phyloP scores from a whole-genome alignment of 2,888 invertebrate species.

The Cylindroiulus punctatus region DNA sequence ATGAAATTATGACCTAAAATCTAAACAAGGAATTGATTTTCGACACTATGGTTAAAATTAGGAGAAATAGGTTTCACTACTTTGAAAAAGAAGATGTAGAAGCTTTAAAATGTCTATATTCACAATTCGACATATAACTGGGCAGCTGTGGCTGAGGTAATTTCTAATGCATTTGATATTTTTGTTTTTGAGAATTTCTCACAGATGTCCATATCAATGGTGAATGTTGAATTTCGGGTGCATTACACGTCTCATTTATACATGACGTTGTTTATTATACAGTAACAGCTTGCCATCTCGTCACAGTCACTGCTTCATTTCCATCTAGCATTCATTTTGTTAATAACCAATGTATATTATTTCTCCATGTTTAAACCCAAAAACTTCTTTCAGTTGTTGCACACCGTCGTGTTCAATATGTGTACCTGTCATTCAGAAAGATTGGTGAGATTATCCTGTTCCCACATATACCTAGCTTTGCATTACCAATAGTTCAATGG shows the following conservation, averaged over 20 bases:
- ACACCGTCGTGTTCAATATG: constrained; percentile 34
- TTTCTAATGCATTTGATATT: neutral
- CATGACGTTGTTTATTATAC: neutral
- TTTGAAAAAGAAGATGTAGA: neutral
- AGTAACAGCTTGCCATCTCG: neutral
- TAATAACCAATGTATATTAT: constrained; percentile 7
- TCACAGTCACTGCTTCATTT: constrained; percentile 12
- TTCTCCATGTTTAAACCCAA: neutral
- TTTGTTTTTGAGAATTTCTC: neutral
- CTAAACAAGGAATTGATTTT: neutral
- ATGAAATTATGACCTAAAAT: neutral
- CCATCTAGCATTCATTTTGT: constrained; percentile 15
- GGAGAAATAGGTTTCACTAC: neutral
- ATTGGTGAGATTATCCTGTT: neutral
- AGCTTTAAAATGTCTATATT: neutral
- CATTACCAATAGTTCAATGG: constrained; percentile 17
- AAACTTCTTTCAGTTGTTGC: constrained; percentile 3
- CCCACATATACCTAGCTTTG: neutral
- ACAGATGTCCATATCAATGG: neutral
- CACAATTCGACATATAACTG: neutral
- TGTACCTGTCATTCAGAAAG: constrained; percentile 23
- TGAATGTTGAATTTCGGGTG: constrained; percentile 13
- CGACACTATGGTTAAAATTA: neutral
- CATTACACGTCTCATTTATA: constrained; percentile 1
- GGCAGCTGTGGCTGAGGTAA: constrained; percentile 17